These are phyloP conservation scores for Lichenostomus cassidix DNA, from an alignment of 2,113 vertebrate species.

Conservation along the genomic window DNA sequence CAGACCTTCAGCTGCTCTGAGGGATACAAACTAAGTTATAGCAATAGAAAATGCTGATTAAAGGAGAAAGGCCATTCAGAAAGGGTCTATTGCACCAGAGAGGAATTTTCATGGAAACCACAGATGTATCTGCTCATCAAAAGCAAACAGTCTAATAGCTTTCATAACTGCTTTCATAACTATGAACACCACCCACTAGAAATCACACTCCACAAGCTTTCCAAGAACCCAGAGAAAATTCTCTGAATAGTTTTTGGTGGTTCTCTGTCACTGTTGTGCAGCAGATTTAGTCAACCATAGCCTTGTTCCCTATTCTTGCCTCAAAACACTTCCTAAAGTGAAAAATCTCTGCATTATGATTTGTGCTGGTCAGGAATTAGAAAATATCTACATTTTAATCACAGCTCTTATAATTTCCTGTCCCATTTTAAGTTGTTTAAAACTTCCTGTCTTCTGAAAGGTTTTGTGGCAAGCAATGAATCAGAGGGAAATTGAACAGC, in stretches of 20 bases:
- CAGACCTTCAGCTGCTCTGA: not conserved
- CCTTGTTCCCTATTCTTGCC: not conserved
- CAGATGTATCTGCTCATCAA: not conserved
- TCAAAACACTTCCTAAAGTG: not conserved
- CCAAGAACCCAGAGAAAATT: not conserved
- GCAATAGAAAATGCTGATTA: not conserved
- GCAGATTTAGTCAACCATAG: not conserved
- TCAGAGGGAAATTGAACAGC: not conserved
- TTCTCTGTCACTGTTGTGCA: not conserved
- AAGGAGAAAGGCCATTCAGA: not conserved
- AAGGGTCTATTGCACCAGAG: not conserved
- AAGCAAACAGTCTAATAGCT: not conserved
- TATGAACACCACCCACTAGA: not conserved
- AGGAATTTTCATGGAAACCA: not conserved
- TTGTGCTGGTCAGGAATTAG: not conserved
- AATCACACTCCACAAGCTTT: not conserved
- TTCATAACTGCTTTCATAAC: not conserved
- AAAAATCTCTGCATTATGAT: not conserved
- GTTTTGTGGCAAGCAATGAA: not conserved
- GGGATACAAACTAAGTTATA: not conserved
- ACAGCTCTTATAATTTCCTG: not conserved
- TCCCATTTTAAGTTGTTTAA: not conserved
- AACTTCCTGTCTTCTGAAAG: not conserved
- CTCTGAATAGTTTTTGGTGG: not conserved
- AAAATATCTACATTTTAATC: not conserved